Conservation (phyloP, 2,888 invertebrate species). For the Eulithis prunata region DNA sequence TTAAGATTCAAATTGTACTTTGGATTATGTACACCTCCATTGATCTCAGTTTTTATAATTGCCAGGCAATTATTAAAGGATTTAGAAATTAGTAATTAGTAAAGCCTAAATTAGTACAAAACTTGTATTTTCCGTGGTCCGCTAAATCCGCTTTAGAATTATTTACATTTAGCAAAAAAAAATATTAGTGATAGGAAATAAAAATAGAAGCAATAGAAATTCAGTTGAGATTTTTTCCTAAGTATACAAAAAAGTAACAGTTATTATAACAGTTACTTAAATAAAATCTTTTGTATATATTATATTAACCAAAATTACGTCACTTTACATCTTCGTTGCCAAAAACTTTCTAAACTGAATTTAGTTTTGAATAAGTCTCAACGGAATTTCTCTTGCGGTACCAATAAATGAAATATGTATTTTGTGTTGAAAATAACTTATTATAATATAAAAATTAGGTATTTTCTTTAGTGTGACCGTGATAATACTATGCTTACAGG, state of each 20-base stretch:
- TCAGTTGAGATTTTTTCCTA: background rate
- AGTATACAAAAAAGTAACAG: no score
- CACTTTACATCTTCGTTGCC: background rate
- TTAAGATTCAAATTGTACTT: constrained; percentile 12
- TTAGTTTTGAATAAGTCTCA: constrained; percentile 1
- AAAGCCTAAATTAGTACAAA: constrained; percentile 51
- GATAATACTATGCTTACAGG: constrained; percentile 1
- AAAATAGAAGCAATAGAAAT: no score
- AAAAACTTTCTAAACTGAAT: background rate
- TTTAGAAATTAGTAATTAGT: constrained; percentile 42
- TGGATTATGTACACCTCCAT: constrained; percentile 8
- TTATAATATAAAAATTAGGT: no score
- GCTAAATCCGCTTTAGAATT: constrained; percentile 60
- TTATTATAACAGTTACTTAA: background rate
- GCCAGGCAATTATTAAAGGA: constrained; percentile 36
- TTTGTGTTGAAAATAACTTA: constrained; percentile 2
- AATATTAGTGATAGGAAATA: background rate
- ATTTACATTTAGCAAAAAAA: constrained; percentile 54
- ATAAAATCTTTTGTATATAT: no score
- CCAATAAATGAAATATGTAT: background rate
- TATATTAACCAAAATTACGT: no score
- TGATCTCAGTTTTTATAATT: constrained; percentile 15
- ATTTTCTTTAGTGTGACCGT: constrained; percentile 5
- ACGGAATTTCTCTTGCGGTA: constrained; percentile 10
- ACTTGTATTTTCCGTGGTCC: constrained; percentile 63